Base-by-base conservation (phyloP, 2,888 invertebrate genomes). In the Limenitis camilla region DNA sequence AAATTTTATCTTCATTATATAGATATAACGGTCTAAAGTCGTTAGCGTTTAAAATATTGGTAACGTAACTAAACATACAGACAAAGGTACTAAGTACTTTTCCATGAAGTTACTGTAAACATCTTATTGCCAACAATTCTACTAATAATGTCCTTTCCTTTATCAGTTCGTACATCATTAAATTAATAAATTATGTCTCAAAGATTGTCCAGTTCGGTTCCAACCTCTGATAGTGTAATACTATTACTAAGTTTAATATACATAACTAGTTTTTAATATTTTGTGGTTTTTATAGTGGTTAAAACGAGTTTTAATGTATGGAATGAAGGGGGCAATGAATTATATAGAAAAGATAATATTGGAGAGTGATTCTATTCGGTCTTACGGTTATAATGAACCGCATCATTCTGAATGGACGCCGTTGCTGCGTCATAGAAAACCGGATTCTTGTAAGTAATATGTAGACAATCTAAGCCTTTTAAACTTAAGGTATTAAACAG, bases 391-490 rank as follows among this genome's bases (percentile, higher is more conserved):
- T 8, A 45, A 10, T 8, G 39, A 52, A 42, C 45, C 33, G 31
- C 52, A 58, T 43, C 27, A 59, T 28, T 69, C 75, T 33, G 83
- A 83, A 71, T 70, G 74, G 71, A 77, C 80, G 19, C 83, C 82
- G 5, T 63, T 83, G 56, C 64, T 83, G n/a, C n/a, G n/a, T n/a
- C n/a, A n/a, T n/a, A n/a, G n/a, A n/a, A n/a, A n/a, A n/a, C n/a
- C n/a, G n/a, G n/a, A n/a, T n/a, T n/a, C n/a, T n/a, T n/a, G n/a
- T n/a, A n/a, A n/a, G n/a, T n/a, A n/a, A n/a, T n/a, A n/a, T n/a
- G n/a, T n/a, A n/a, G n/a, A n/a, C n/a, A n/a, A n/a, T n/a, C n/a
- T n/a, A n/a, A n/a, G n/a, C n/a, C n/a, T n/a, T n/a, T n/a, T n/a
- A n/a, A n/a, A n/a, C n/a, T n/a, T n/a, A n/a, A n/a, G n/a, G n/a